Base-by-base conservation (phyloP, 1,140 invertebrate genomes). In the Venustaconcha ellipsiformis region DNA sequence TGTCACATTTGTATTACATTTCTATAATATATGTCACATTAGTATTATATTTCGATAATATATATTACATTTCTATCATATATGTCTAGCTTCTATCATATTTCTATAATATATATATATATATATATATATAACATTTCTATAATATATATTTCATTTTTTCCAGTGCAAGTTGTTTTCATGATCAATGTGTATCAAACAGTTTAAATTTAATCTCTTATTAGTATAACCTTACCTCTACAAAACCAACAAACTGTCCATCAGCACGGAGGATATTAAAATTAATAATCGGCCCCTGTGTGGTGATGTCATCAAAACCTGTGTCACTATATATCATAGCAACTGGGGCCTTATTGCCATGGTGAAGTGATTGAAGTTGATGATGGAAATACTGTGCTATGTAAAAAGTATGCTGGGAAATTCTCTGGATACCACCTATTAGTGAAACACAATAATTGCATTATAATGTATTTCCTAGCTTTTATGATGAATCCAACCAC, bases 231-330 rank as follows among this genome's bases (percentile, higher is more conserved):
- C 77, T 88, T 89, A 95, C 95, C 92, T 98, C 95, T 72, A 94
- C 92, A 91, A 94, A 99, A 69, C 97, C 97, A 80, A 99, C 92
- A 88, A 93, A 95, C 64, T 93, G 91, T 14, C 95, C 94, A 90
- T 94, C 93, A 11, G 93, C 91, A 82, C 95, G 92, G 2, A 94
- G 84, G 37, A 99, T 85, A 91, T 98, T 99, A 86, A 99, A 99
- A 79, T 95, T 94, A 2, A 99, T 93, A 76, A 96, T 94, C 60
- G 93, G 93, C 56, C 97, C 97, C 91, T 99, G 97, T 18, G 85
- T 90, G 17, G 77, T 20, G 81, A 66, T 83, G 82, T 94, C 88
- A 74, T 92, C 90, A 89, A 94, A 96, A 72, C 92, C 90, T 2
- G 92, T 92, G 82, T 95, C 93, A 68, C 84, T 79, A 87, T 99